Conservation (phyloP, 2,797 vertebrate genomes). For the Poeciliopsis turneri region DNA sequence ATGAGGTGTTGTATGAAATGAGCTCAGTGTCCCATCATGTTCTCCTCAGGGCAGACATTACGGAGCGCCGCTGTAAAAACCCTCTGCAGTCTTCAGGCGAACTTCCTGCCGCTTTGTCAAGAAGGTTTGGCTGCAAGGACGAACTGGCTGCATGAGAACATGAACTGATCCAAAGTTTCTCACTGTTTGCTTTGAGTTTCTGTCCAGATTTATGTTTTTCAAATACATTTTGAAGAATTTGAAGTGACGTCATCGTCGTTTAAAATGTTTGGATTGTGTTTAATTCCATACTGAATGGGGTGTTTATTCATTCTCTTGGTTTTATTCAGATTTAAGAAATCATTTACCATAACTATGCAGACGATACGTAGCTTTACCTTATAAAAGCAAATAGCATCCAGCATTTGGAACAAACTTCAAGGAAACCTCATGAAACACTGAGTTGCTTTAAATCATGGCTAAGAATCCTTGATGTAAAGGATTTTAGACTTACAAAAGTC, state of each 20-base stretch:
- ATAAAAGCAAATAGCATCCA: too few relatives aligned
- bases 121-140: neutral
- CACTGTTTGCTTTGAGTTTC: neutral
- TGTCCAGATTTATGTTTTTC: neutral
- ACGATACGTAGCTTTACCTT: too few relatives aligned
- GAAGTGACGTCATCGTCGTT: neutral
- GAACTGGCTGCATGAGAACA: neutral
- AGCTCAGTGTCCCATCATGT: constrained; percentile 37
- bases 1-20: constrained; percentile 51
- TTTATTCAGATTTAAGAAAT: neutral
- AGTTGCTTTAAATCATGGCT: too few relatives aligned
- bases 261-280: neutral
- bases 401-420: too few relatives aligned
- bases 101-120: constrained; percentile 6
- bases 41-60: constrained; percentile 59
- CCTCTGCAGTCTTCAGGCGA: neutral
- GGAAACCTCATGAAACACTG: too few relatives aligned
- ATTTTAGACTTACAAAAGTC: too few relatives aligned
- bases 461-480: too few relatives aligned
- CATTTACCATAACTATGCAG: neutral
- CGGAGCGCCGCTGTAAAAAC: constrained; percentile 13
- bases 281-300: neutral
- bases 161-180: neutral
- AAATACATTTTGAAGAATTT: neutral
- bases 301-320: neutral